Base-by-base conservation (phyloP, 2,888 invertebrate species). In the Pseudanteris insignis region DNA sequence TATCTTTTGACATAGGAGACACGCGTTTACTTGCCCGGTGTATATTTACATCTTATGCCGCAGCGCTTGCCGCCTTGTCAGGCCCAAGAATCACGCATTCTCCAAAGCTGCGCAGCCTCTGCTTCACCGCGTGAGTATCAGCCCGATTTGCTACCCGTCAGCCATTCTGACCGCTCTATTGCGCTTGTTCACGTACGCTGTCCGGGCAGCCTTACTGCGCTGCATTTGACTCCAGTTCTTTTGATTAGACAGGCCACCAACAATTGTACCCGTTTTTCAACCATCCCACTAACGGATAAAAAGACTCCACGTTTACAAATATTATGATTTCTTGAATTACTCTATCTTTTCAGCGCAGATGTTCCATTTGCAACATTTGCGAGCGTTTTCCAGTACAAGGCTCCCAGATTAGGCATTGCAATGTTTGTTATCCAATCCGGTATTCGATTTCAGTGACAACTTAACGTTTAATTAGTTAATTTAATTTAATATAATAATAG, bases 1-100 rank as follows among this genome's bases (percentile, higher is more conserved):
- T 76, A 73, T 77, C 72, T 72, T 74, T 74, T 70, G 69, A 72
- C 69, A 70, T 69, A 66, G 65, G n/a, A n/a, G 68, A 69, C 63
- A 68, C 70, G 70, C 66, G 65, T 67, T 67, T 58, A 58, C 58
- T 50, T 53, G 51, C 51, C 60, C 37, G 66, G n/a, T n/a, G n/a
- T n/a, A n/a, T n/a, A n/a, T n/a, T n/a, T n/a, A n/a, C n/a, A n/a
- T n/a, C n/a, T n/a, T n/a, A n/a, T n/a, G n/a, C n/a, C n/a, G n/a
- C n/a, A n/a, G n/a, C n/a, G n/a, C n/a, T n/a, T n/a, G n/a, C n/a
- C n/a, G n/a, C n/a, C n/a, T n/a, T n/a, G n/a, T n/a, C n/a, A n/a
- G n/a, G n/a, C n/a, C n/a, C n/a, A 7, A 21, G 21, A 21, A 21
- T 21, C 33, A 50, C 8, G n/a, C 13, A 18, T 38, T 41, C 36